Conservation (phyloP, 2,888 invertebrate species). For the Rhagium mordax region DNA sequence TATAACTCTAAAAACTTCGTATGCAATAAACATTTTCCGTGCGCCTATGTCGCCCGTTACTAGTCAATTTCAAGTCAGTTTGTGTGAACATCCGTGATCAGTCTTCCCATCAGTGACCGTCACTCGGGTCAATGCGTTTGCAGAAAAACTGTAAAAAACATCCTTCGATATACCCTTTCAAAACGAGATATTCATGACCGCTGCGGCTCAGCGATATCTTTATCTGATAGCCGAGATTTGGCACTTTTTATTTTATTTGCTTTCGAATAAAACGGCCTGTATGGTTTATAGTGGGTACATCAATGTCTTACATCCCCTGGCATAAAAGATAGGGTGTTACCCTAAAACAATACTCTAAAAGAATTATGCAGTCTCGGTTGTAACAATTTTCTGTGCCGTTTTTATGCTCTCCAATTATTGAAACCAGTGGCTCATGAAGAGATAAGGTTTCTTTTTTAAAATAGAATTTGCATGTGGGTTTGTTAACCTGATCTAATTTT, state of each 20-base stretch:
- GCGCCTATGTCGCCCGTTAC: conserved; percentile 52
- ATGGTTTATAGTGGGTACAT: background rate
- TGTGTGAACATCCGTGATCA: conserved; percentile 58
- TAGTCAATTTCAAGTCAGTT: conserved; percentile 64
- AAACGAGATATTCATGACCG: conserved; percentile 31
- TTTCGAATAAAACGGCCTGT: background rate
- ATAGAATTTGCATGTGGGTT: too few species aligned
- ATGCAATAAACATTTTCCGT: background rate
- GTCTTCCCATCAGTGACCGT: conserved; percentile 56
- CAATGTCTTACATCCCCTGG: background rate
- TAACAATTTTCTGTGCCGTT: background rate
- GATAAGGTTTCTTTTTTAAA: too few species aligned
- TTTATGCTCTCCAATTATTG: too few species aligned
- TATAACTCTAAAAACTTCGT: too few species aligned
- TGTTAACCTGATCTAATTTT: too few species aligned
- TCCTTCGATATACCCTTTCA: conserved; percentile 12
- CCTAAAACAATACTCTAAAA: background rate
- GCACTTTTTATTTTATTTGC: conserved; percentile 12
- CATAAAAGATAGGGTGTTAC: background rate
- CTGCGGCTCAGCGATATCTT: conserved; percentile 10
- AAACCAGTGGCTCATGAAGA: too few species aligned
- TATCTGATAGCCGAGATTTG: conserved; percentile 22
- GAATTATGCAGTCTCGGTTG: background rate
- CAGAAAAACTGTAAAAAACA: conserved; percentile 18
- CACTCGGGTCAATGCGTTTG: conserved; percentile 55